Evolutionary conservation across 2,113 vertebrate genomes (phyloP).

Genomic region (Neoarius graeffei): DNA sequence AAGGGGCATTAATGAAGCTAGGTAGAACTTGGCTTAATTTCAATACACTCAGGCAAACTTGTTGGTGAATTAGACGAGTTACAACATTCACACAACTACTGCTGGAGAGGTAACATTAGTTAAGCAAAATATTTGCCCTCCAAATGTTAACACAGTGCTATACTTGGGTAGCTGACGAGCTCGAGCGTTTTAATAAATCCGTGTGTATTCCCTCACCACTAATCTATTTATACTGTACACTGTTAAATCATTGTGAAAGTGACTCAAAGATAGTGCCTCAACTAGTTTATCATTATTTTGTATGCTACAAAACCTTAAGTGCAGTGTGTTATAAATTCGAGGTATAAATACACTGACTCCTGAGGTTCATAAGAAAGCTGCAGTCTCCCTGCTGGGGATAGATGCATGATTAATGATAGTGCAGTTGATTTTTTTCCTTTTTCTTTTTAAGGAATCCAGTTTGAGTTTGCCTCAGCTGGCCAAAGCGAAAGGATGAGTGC

Average conservation of each 20-base stretch:
- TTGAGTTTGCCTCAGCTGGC: background rate
- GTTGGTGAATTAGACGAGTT: background rate
- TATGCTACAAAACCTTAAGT: background rate
- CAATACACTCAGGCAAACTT: background rate
- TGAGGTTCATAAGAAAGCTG: slow-evolving; percentile 50
- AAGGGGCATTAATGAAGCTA: background rate
- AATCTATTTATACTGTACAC: background rate
- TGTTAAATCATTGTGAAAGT: background rate
- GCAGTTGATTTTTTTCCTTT: slow-evolving; percentile 42
- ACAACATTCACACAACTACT: background rate
- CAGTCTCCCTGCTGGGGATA: slow-evolving; percentile 47
- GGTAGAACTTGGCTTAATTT: background rate
- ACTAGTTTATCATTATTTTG: slow-evolving; percentile 1
- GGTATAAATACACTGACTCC: slow-evolving; percentile 20
- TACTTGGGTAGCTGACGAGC: background rate
- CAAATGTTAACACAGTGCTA: background rate
- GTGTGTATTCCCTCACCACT: background rate
- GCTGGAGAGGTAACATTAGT: background rate
- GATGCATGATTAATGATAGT: slow-evolving; percentile 60
- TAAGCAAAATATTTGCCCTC: background rate
- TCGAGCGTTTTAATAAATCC: background rate
- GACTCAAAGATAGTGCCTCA: background rate
- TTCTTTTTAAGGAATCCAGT: background rate
- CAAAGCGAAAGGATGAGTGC: background rate
- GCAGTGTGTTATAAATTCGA: slow-evolving; percentile 25